These are phyloP conservation scores for Tupiocoris notatus DNA, from an alignment of 2,888 invertebrate genomes.

Conservation along the genomic window DNA sequence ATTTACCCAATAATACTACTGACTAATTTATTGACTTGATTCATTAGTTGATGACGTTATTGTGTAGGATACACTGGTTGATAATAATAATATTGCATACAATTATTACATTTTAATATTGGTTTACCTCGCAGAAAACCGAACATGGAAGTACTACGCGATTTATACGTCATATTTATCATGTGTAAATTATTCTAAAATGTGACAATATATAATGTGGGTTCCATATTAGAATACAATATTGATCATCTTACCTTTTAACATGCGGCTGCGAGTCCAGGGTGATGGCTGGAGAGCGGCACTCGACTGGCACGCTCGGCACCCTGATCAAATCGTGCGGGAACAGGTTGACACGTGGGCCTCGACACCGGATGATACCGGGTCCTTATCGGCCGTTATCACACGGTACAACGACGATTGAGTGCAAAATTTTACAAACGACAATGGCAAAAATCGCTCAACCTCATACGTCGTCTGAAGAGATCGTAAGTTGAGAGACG, in stretches of 20 bases:
- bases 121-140: no score
- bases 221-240: not conserved
- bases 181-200: no score
- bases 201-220: no score
- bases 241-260: slow-evolving; percentile 28
- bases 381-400: not conserved
- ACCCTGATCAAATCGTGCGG: slow-evolving; percentile 52
- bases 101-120: no score
- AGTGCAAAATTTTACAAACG: not conserved
- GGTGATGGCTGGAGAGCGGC: slow-evolving; percentile 52
- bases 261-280: slow-evolving; percentile 53
- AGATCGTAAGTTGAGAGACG: no score
- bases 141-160: no score
- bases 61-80: no score
- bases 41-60: no score
- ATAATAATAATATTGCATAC: no score
- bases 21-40: no score
- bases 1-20: no score
- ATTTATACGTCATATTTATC: no score
- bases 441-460: not conserved
- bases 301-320: slow-evolving; percentile 53
- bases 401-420: not conserved
- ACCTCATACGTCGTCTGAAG: not conserved
- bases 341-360: slow-evolving; percentile 51
- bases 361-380: not conserved